Conservation (phyloP, 2,113 vertebrate genomes). For the Scomber scombrus region DNA sequence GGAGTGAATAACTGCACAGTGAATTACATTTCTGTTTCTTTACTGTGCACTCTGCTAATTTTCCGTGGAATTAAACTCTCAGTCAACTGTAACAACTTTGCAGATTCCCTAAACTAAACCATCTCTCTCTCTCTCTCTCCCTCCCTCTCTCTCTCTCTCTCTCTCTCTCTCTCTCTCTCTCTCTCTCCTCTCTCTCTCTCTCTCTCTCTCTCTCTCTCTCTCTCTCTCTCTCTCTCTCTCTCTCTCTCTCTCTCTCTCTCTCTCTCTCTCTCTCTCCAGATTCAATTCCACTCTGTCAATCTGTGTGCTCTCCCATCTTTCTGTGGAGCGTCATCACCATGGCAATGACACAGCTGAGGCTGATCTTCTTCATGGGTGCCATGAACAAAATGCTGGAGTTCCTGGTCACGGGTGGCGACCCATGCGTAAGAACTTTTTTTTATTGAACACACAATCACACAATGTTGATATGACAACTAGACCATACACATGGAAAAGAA, state of each 20-base stretch:
- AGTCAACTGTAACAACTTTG: neutral
- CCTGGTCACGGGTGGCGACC: constrained; percentile 78
- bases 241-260: neutral
- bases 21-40: neutral
- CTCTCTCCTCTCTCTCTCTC: neutral
- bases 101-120: too few relatives aligned
- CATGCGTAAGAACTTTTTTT: constrained; percentile 70
- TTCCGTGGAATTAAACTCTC: neutral
- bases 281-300: constrained; percentile 80
- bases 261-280: constrained; percentile 55
- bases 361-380: constrained; percentile 93
- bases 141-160: neutral
- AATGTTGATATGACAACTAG: too few relatives aligned
- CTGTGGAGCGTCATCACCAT: constrained; percentile 91
- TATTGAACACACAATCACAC: too few relatives aligned
- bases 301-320: constrained; percentile 88
- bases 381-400: constrained; percentile 93
- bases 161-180: too few relatives aligned
- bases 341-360: constrained; percentile 89
- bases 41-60: neutral
- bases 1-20: neutral
- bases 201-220: neutral
- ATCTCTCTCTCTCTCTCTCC: neutral
- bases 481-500: neutral
- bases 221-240: neutral